A percentile compares a stretch with the other conserved stretches of the same genome.
Evolutionary conservation across 2,888 invertebrate genomes (phyloP).

Genomic region (Alcis repandata): DNA sequence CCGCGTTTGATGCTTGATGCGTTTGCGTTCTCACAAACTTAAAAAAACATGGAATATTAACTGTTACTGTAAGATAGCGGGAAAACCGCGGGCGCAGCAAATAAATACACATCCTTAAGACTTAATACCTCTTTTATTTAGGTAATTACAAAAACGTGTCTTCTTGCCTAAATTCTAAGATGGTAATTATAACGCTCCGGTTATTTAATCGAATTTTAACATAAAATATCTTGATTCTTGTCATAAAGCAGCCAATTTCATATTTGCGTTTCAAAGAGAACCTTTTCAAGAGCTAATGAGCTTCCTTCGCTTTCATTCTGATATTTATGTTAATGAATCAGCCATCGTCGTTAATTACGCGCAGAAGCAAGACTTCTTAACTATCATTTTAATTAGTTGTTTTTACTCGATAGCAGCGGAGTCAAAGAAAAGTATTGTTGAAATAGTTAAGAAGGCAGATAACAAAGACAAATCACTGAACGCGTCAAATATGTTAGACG

Average conservation of each 20-base stretch:
- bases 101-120: too few species aligned
- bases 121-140: too few species aligned
- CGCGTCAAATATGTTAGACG: too few species aligned
- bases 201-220: neutral
- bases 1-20: too few species aligned
- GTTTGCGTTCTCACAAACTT: too few species aligned
- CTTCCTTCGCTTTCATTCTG: constrained; percentile 13
- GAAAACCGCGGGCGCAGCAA: too few species aligned
- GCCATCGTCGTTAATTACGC: constrained; percentile 6
- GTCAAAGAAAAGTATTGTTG: neutral
- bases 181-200: neutral
- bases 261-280: constrained; percentile 17
- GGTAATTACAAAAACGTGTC: too few species aligned
- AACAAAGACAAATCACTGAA: too few species aligned
- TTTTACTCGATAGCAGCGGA: too few species aligned
- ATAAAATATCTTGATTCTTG: neutral
- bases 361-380: neutral
- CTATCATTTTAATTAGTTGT: neutral
- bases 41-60: too few species aligned
- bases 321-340: constrained; percentile 19
- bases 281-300: constrained; percentile 23
- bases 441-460: neutral
- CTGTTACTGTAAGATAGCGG: too few species aligned
- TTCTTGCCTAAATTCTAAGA: too few species aligned
- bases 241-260: constrained; percentile 4